Conservation (phyloP, 2,113 vertebrate genomes). For the Ptilonorhynchus violaceus region DNA sequence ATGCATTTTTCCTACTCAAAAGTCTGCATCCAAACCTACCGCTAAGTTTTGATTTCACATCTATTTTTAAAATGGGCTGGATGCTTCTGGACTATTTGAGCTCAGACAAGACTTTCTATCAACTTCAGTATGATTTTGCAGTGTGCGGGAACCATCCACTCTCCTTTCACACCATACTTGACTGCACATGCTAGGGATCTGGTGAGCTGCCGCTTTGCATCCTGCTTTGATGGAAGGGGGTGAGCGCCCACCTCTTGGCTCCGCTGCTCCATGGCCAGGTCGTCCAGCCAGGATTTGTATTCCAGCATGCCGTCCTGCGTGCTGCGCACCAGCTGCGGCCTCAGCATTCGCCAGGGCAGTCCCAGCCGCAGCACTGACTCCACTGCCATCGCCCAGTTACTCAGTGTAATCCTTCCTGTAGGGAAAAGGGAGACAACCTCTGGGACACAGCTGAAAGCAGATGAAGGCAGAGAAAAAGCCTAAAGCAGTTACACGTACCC, state of each 20-base stretch:
- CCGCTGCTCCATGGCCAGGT: slow-evolving; percentile 66
- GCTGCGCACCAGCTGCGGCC: slow-evolving; percentile 75
- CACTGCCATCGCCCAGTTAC: slow-evolving; percentile 82
- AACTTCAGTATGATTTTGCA: not conserved
- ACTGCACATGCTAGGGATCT: not conserved
- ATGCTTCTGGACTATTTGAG: not conserved
- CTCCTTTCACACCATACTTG: not conserved
- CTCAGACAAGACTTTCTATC: not conserved
- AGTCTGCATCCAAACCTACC: not conserved
- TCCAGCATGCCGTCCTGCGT: not conserved
- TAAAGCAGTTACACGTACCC: too few species aligned
- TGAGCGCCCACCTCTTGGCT: slow-evolving; percentile 55
- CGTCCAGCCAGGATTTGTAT: slow-evolving; percentile 72
- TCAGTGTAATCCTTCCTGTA: slow-evolving; percentile 71
- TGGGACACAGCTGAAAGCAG: not conserved
- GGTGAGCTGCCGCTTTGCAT: not conserved
- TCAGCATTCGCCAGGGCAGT: slow-evolving; percentile 88
- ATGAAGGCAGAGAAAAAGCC: not conserved
- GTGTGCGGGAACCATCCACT: not conserved
- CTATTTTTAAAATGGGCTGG: not conserved
- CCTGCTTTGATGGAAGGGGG: not conserved
- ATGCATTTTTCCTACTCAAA: not conserved
- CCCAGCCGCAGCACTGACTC: slow-evolving; percentile 82
- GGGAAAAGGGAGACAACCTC: not conserved
- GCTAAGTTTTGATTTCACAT: not conserved